Evolutionary conservation across 2,113 vertebrate species (phyloP).

Genomic region (Hemibagrus wyckioides): DNA sequence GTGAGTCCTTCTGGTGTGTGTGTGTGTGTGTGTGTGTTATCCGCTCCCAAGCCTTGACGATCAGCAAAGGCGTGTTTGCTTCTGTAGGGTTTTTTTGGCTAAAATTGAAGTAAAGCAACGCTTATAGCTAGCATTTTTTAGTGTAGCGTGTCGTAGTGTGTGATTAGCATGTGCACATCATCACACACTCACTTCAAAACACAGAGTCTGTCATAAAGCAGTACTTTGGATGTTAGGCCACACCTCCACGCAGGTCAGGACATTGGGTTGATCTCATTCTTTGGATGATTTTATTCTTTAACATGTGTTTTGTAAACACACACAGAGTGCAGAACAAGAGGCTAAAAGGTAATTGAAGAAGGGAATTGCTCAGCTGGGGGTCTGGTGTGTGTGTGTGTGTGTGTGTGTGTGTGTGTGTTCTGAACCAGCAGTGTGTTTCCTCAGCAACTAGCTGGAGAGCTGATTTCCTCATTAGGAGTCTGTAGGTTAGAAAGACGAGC

Average conservation of each 20-base stretch:
- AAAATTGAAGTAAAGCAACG: too few species aligned
- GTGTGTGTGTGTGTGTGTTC: background rate
- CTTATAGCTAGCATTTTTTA: background rate
- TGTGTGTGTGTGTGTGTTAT: slow-evolving; percentile 22
- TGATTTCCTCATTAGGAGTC: background rate
- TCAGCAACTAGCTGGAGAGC: background rate
- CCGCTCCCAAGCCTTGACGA: background rate
- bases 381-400: background rate
- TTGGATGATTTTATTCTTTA: background rate
- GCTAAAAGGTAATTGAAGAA: background rate
- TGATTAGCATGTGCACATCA: background rate
- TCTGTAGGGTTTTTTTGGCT: too few species aligned
- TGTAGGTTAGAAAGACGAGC: too few species aligned
- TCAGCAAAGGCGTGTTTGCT: background rate
- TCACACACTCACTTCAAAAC: background rate
- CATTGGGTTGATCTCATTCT: background rate
- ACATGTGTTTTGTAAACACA: background rate
- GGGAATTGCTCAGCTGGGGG: background rate
- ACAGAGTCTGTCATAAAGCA: background rate
- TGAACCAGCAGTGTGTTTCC: background rate
- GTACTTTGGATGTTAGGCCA: background rate
- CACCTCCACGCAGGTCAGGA: background rate
- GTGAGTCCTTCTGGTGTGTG: slow-evolving; percentile 30
- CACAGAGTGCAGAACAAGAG: background rate
- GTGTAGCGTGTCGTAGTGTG: background rate